Conservation (phyloP, 2,113 vertebrate genomes). For the Meleagris gallopavo region DNA sequence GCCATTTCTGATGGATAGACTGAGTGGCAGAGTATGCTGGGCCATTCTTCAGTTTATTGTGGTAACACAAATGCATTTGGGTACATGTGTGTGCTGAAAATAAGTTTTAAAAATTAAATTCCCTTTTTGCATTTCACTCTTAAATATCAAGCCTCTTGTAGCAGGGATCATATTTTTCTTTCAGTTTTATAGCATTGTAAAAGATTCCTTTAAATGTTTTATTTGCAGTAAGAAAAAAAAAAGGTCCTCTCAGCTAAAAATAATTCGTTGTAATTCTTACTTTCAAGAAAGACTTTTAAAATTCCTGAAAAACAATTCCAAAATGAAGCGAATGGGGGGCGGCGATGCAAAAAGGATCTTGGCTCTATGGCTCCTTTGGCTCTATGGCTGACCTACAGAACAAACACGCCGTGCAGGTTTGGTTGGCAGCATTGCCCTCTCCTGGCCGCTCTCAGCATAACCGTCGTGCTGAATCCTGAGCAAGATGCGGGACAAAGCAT, state of each 20-base stretch:
- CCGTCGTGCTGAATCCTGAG: background rate
- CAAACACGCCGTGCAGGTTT: background rate
- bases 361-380: background rate
- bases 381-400: background rate
- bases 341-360: rapidly evolving
- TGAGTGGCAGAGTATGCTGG: background rate
- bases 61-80: background rate
- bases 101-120: background rate
- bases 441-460: conserved; percentile 50
- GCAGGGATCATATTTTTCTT: background rate
- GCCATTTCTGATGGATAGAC: background rate
- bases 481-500: background rate
- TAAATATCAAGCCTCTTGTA: background rate
- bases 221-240: background rate
- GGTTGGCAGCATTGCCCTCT: conserved; percentile 69
- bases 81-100: background rate
- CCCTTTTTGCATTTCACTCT: background rate
- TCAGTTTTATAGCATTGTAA: background rate
- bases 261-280: rapidly evolving
- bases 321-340: background rate
- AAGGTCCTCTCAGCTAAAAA: background rate
- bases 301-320: background rate
- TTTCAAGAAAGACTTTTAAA: background rate
- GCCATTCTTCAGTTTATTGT: background rate
- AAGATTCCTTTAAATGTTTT: background rate